Base-by-base conservation (phyloP, 2,113 vertebrate species). In the Motacilla tschutschensis region DNA sequence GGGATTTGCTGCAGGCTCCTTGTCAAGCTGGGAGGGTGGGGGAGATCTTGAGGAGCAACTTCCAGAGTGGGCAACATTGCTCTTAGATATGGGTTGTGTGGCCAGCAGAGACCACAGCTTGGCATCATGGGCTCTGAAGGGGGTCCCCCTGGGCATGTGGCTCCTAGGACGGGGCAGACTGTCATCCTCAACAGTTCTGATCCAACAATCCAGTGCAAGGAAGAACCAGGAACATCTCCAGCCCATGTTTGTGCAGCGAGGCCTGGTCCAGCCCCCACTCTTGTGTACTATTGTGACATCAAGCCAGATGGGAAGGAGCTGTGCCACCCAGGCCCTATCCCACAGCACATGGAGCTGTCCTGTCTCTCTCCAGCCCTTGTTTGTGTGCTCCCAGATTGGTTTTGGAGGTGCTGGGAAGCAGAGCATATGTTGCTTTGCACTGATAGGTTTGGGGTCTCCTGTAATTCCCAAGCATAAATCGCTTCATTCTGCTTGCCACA, bases 251-350 rank as follows among this genome's bases (percentile, higher is more conserved):
- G 51, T 55, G 24, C 65, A 66, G 48, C 0, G 0, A 67, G 63
- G 46, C 41, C 40, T 13, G 21, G 50, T 55, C 31, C 59, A 67
- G 50, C 13, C 48, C 35, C 10, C 8, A 14, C 3, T 33, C 36
- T 5, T 5, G 0, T 15, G 40, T n/a, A 18, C 28, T 8, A 48
- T 44, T 31, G 12, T 48, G 36, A 47, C 1, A 0, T 47, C 40
- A 55, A 28, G 48, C 19, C 11, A 16, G 28, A 21, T 58, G 55
- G 58, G 25, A 62, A 62, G 35, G 29, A 73, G 20, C 64, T 1
- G 1, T 26, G 18, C 43, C 18, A 14, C 47, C 51, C 35, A 33
- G 21, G 47, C 64, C 4, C 0, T 28, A n/a, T 46, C 51, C n/a
- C 5, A 2, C 8, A 6, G 16, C 7, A 2, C 3, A 0, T 26